Conservation (phyloP, 2,113 vertebrate species). For the Lamprologus sp. region DNA sequence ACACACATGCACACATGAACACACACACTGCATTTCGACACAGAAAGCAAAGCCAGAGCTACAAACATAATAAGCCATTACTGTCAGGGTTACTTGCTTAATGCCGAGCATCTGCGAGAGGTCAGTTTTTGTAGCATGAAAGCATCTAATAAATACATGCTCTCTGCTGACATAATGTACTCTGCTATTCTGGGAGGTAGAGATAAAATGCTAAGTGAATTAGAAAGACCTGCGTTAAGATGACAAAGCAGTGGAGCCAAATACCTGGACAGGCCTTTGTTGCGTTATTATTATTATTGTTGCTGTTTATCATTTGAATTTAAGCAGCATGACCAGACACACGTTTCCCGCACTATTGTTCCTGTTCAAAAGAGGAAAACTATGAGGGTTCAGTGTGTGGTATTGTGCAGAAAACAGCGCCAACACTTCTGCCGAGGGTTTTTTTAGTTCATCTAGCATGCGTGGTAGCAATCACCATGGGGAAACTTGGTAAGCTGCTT, state of each 20-base stretch:
- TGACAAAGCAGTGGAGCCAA: conserved; percentile 2
- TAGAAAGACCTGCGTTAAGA: background rate
- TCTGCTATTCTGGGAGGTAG: background rate
- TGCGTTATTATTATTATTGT: background rate
- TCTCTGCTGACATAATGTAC: background rate
- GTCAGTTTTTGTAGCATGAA: background rate
- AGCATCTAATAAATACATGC: background rate
- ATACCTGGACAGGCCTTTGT: background rate
- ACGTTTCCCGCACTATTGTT: background rate
- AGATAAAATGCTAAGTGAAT: conserved; percentile 24
- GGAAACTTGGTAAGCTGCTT: background rate
- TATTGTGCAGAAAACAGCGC: background rate
- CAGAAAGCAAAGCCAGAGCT: background rate
- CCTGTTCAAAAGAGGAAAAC: background rate
- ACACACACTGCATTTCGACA: background rate
- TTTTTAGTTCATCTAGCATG: conserved; percentile 22
- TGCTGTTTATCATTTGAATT: conserved; percentile 20
- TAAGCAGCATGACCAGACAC: background rate
- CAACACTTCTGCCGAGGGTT: background rate
- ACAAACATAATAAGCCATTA: background rate
- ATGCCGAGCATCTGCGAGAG: background rate
- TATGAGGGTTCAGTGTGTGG: background rate
- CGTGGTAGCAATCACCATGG: conserved; percentile 13
- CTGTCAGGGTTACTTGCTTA: background rate
- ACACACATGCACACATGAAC: background rate